Evolutionary conservation across 2,888 invertebrate genomes (phyloP).

Genomic region (Phytoseiulus persimilis): DNA sequence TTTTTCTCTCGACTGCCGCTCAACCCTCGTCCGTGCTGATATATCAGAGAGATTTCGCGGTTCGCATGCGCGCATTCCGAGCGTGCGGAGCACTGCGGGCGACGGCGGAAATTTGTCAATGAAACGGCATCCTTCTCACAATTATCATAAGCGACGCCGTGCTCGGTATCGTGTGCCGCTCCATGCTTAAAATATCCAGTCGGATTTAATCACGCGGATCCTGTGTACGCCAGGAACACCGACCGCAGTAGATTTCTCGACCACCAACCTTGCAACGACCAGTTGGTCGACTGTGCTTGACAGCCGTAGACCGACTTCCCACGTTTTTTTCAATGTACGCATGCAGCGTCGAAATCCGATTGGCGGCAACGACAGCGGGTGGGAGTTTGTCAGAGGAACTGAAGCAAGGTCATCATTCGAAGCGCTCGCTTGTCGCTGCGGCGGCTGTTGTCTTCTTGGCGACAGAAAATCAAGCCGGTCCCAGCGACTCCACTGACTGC

Average conservation of each 20-base stretch:
- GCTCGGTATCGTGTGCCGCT: neutral
- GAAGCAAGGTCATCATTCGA: neutral
- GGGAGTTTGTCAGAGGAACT: neutral
- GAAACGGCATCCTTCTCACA: neutral
- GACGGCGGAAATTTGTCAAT: constrained; percentile 5
- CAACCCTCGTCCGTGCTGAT: neutral
- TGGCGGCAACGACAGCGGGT: neutral
- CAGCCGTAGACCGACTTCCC: neutral
- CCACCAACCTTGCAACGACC: neutral
- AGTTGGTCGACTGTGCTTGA: neutral
- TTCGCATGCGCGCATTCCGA: neutral
- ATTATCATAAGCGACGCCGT: neutral
- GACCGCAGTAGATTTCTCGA: neutral
- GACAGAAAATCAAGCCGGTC: neutral
- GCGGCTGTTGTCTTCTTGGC: neutral
- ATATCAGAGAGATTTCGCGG: neutral
- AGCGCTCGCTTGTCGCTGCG: neutral
- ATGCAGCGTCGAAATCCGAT: neutral
- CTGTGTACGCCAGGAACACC: neutral
- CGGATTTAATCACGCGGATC: neutral
- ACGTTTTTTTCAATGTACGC: neutral
- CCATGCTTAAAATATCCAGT: neutral
- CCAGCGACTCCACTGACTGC: neutral
- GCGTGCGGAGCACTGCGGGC: neutral
- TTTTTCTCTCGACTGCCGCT: too few relatives aligned